Evolutionary conservation across 1,140 invertebrate species (phyloP).

Genomic region (Drosophila azteca): DNA sequence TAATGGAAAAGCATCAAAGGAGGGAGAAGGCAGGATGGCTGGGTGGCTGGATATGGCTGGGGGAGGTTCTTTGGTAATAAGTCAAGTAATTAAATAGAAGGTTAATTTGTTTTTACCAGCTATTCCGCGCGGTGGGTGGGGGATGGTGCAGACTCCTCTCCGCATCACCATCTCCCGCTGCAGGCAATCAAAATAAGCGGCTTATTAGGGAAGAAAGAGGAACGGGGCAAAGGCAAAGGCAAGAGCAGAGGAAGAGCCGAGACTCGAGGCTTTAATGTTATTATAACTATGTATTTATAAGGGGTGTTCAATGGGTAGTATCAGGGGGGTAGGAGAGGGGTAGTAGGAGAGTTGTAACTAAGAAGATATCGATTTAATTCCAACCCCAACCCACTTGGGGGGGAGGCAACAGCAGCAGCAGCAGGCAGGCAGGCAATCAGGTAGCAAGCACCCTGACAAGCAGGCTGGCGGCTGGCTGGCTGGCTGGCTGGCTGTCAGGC

Average conservation of each 20-base stretch:
- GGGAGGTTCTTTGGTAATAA: slow-evolving; percentile 18
- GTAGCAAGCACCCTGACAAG: no score
- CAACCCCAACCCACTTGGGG: background rate
- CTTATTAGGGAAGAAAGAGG: slow-evolving; percentile 33
- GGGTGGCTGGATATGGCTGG: background rate
- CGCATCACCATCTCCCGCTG: background rate
- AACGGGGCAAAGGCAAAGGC: no score
- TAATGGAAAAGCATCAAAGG: slow-evolving; percentile 32
- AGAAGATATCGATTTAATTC: slow-evolving; percentile 69
- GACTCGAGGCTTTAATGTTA: slow-evolving; percentile 53
- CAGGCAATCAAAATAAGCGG: slow-evolving; percentile 71
- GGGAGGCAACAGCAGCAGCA: no score
- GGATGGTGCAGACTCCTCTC: background rate
- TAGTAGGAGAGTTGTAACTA: slow-evolving; percentile 45
- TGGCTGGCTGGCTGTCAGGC: background rate
- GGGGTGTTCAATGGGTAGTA: background rate
- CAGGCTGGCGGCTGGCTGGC: no score
- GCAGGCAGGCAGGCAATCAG: background rate
- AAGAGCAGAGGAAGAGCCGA: background rate
- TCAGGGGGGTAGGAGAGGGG: background rate
- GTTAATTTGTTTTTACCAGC: slow-evolving; percentile 58
- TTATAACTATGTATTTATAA: slow-evolving; percentile 61
- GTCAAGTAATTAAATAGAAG: slow-evolving; percentile 71
- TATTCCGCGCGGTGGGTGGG: background rate
- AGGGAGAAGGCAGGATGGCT: background rate